phyloP scores from a whole-genome alignment of 2,113 vertebrate species.

The Genyomyrus donnyi region DNA sequence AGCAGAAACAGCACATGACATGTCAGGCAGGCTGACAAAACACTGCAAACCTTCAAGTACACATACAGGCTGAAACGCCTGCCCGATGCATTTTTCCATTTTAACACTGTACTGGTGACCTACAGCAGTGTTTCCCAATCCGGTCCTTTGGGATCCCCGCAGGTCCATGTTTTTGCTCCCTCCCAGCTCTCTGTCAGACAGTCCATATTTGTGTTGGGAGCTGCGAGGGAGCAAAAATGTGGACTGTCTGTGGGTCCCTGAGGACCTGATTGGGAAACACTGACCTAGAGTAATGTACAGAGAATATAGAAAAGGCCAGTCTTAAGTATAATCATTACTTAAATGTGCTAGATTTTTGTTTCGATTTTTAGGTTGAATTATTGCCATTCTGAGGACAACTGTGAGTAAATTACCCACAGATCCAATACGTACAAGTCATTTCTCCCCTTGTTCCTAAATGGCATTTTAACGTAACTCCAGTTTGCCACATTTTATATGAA shows the following conservation, averaged over 20 bases:
- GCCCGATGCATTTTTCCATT: background rate
- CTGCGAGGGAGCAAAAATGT: background rate
- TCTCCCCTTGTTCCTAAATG: background rate
- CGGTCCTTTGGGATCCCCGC: background rate
- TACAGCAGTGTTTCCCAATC: background rate
- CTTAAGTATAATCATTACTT: background rate
- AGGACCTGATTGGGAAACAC: background rate
- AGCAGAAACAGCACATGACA: background rate
- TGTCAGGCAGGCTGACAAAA: background rate
- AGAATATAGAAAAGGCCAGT: background rate
- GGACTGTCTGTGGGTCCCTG: background rate
- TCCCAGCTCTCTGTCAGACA: background rate
- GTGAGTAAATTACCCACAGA: background rate
- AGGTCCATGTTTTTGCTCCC: background rate
- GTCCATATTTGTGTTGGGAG: background rate
- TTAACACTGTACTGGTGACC: background rate
- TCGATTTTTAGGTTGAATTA: background rate
- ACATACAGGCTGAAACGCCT: background rate
- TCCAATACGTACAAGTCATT: background rate
- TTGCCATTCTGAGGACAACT: background rate
- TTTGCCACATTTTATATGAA: background rate
- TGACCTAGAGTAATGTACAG: background rate
- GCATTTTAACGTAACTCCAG: background rate
- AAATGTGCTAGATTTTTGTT: background rate
- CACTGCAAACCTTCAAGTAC: background rate